Base-by-base conservation (phyloP, 2,888 invertebrate genomes). In the Odiellus spinosus region DNA sequence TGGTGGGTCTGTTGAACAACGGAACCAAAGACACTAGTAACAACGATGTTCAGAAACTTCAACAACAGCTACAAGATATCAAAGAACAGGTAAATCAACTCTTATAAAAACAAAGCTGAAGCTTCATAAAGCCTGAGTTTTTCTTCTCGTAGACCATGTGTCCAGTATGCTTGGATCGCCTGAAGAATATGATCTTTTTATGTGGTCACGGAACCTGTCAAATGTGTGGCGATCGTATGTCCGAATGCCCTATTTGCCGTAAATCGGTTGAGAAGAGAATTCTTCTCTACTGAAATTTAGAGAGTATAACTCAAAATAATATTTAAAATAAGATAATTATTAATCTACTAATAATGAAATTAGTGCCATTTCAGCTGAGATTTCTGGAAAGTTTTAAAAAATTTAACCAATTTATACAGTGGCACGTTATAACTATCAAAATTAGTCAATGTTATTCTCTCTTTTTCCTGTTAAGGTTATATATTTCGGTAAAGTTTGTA, bases 121-220 rank as follows among this genome's bases (percentile, higher is more conserved):
- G n/a, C 34, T 34, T 34, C 15, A 12, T 15, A 15, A 2, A 14
- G 12, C 14, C 17, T n/a, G 34, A 34, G 11, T 34, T 18, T 42
- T 42, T 41, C 38, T 3, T 53, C 55, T 74, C 73, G 3, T 76
- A 95, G 90, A 95, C 93, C 2, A 90, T 91, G 83, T 96, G 95
- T 63, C 95, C 95, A 3, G 91, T 96, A 54, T 96, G 95, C 69
- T 74, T 96, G 72, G 95, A 96, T 71, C 81, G 93, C 32, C 73
- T 93, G 61, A 95, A 93, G 72, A 56, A 96, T 70, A 93, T 96
- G 91, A 91, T 93, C 59, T 95, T 93, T 73, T 75, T 93, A 40
- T 95, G 95, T 68, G 95, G 95, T 5, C 95, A 96, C 67, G 95
- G 93, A 56, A 84, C 91, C 54, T 95, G 95, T 66, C 95, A 95